These are phyloP conservation scores for Maniola hyperantus DNA, from an alignment of 2,888 invertebrate species.

Conservation along the genomic window DNA sequence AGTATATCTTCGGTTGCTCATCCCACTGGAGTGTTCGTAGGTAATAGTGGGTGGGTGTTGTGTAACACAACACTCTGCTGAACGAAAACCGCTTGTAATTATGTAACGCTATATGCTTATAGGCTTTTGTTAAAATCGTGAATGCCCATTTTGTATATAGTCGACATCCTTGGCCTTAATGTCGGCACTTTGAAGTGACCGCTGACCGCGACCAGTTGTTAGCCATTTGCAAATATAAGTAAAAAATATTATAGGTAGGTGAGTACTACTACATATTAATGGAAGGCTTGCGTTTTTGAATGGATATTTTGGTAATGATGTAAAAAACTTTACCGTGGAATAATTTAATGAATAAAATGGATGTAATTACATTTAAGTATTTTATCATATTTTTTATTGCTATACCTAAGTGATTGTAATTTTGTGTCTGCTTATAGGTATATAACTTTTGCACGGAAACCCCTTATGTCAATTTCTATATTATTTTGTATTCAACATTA, in stretches of 20 bases:
- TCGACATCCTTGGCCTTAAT: slow-evolving; percentile 72
- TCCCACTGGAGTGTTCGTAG: slow-evolving; percentile 34
- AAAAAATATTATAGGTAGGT: slow-evolving; percentile 39
- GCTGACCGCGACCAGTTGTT: slow-evolving; percentile 56
- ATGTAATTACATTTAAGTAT: slow-evolving; percentile 18
- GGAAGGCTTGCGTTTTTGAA: slow-evolving; percentile 33
- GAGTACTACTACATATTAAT: slow-evolving; percentile 23
- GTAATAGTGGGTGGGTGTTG: slow-evolving; percentile 30
- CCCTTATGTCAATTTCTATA: background rate
- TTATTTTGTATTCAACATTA: background rate
- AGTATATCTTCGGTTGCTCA: slow-evolving; percentile 38
- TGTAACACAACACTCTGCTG: slow-evolving; percentile 30
- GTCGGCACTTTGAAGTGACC: slow-evolving; percentile 66
- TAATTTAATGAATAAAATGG: slow-evolving; percentile 24
- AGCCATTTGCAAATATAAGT: slow-evolving; percentile 64
- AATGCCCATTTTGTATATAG: slow-evolving; percentile 67
- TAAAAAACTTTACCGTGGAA: slow-evolving; percentile 26
- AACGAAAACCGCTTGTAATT: slow-evolving; percentile 53
- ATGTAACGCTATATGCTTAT: slow-evolving; percentile 65
- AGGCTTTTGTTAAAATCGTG: slow-evolving; percentile 71
- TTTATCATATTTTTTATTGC: slow-evolving; percentile 13
- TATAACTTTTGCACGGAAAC: background rate
- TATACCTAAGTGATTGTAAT: background rate
- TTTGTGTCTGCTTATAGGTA: background rate
- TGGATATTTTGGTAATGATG: slow-evolving; percentile 30